Base-by-base conservation (phyloP, 2,113 vertebrate species). In the Notarius quadriscutis region DNA sequence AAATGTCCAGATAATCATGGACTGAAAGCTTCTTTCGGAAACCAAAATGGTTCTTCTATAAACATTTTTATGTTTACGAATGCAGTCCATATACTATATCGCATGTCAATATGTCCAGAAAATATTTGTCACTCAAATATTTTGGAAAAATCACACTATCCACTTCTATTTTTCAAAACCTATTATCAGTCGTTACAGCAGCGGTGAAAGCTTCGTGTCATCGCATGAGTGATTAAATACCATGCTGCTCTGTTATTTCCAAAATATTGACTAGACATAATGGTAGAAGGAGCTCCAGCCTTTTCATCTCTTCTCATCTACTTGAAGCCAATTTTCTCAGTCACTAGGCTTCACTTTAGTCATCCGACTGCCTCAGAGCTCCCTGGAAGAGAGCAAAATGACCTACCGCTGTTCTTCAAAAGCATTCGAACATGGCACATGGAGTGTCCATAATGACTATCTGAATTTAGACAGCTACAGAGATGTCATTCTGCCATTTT, bases 101-200 rank as follows among this genome's bases (percentile, higher is more conserved):
- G 53, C n/a, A 57, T 34, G 8, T 9, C n/a, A 22, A 58, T 22
- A 30, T 25, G 77, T 65, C 34, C 63, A 25, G 77, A 50, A 30
- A 17, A 71, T 71, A 81, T 53, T 71, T 79, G 10, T 71, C 77
- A 48, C 63, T 86, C 63, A 58, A 86, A 69, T 57, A 86, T 81
- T 41, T 80, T 41, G 48, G 27, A 81, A 63, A 41, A 82, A 82
- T 81, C 20, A 50, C 20, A 71, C 88, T 87, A 85, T 88, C 65
- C 81, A 84, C 83, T 84, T 83, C 60, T 86, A 41, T 83, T 84
- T 89, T 85, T 81, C 30, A 84, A 87, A 88, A 88, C 86, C 89
- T 87, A 91, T 87, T 88, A 85, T 89, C 87, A 87, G 82, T 84
- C 87, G 88, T 88, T 85, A 87, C 75, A 67, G 77, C 72, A 53